Conservation (phyloP, 2,888 invertebrate species). For the Julus scandinavius region DNA sequence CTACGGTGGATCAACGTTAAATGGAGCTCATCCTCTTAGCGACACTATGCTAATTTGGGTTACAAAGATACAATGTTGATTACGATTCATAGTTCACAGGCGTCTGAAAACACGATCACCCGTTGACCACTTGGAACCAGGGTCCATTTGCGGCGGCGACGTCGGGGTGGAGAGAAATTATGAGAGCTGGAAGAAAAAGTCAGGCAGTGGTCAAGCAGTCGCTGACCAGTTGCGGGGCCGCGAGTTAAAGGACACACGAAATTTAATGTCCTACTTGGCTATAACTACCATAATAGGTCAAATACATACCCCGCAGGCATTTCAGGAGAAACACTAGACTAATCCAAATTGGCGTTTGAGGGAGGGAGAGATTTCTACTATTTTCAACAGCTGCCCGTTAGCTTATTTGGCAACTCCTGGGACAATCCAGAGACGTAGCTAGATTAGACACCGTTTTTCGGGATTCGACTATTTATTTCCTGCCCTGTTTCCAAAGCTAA, state of each 20-base stretch:
- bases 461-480: neutral
- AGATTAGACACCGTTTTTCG: neutral
- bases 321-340: constrained; percentile 22
- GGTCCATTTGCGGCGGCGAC: neutral
- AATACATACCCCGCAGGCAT: constrained; percentile 42
- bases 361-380: neutral
- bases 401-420: neutral
- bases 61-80: constrained; percentile 15
- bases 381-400: constrained; percentile 30
- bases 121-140: neutral
- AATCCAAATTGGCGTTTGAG: neutral
- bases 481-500: neutral
- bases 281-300: constrained; percentile 42
- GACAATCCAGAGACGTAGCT: neutral
- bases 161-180: neutral
- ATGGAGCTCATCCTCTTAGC: neutral
- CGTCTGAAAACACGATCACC: neutral
- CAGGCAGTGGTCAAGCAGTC: neutral
- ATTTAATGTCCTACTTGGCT: constrained; percentile 37
- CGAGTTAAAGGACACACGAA: neutral
- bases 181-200: neutral
- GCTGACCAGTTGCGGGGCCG: neutral
- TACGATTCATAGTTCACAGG: neutral
- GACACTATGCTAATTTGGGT: constrained; percentile 19
- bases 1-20: neutral